Evolutionary conservation across 2,888 invertebrate genomes (phyloP).

Genomic region (Melinaea menophilus): DNA sequence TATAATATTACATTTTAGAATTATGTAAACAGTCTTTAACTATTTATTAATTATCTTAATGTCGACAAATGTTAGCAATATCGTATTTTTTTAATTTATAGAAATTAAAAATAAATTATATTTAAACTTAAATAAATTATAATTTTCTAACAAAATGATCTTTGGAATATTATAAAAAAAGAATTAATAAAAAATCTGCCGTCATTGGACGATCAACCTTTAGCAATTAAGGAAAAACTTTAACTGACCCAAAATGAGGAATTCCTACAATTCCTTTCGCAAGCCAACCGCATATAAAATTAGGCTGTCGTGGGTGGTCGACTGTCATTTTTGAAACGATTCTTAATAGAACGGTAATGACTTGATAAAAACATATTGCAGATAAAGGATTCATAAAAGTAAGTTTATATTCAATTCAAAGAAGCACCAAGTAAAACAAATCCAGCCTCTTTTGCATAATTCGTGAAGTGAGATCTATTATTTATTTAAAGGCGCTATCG

Average conservation of each 20-base stretch:
- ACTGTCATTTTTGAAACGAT: conserved; percentile 26
- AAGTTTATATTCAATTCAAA: neutral
- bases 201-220: conserved; percentile 16
- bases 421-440: neutral
- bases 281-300: conserved; percentile 29
- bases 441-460: neutral
- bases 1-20: too few relatives aligned
- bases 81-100: too few relatives aligned
- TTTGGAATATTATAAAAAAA: neutral
- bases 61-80: too few relatives aligned
- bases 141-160: too few relatives aligned
- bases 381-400: too few relatives aligned
- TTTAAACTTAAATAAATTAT: too few relatives aligned
- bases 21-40: too few relatives aligned
- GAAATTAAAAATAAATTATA: too few relatives aligned
- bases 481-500: conserved; percentile 23
- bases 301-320: conserved; percentile 31
- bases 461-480: conserved; percentile 18
- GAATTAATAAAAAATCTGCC: neutral
- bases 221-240: conserved; percentile 29
- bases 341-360: conserved; percentile 7
- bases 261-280: conserved; percentile 28
- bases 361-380: neutral
- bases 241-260: conserved; percentile 29
- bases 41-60: too few relatives aligned